Conservation (phyloP, 2,888 invertebrate genomes). For the Serripes groenlandicus region DNA sequence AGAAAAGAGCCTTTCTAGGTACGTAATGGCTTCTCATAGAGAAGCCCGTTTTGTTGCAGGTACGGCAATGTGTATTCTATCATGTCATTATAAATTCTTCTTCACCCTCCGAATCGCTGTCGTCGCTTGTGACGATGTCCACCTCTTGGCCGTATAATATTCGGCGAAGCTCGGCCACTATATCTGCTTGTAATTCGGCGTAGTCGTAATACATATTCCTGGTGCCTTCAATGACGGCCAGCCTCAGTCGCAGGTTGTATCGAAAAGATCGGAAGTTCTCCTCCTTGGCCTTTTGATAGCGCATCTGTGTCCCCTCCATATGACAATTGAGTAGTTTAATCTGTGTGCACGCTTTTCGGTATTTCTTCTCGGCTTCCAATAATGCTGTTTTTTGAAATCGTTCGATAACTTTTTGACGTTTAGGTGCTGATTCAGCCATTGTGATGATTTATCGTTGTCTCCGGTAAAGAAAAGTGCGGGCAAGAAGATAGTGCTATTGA, state of each 20-base stretch:
- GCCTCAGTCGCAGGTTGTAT: background rate
- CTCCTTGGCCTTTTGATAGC: background rate
- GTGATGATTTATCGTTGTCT: too few species aligned
- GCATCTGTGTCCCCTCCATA: background rate
- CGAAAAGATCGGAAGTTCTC: background rate
- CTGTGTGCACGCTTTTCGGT: constrained; percentile 1
- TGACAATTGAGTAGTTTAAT: background rate
- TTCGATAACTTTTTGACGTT: too few species aligned
- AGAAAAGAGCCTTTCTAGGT: background rate
- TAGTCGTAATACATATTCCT: constrained; percentile 1
- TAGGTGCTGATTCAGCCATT: too few species aligned
- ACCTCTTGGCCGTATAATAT: background rate
- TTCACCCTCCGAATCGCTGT: too few species aligned
- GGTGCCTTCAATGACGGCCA: background rate
- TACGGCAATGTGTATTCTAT: too few species aligned
- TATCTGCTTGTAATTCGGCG: background rate
- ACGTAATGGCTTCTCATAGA: background rate
- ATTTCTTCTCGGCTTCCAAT: background rate
- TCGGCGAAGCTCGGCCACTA: background rate
- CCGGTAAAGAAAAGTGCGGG: too few species aligned
- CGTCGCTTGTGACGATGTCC: background rate
- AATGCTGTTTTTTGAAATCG: too few species aligned
- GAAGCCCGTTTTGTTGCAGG: constrained; percentile 13
- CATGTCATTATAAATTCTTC: too few species aligned
- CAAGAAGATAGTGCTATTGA: too few species aligned